phyloP scores from a whole-genome alignment of 2,113 vertebrate species.

The Condylura cristata region DNA sequence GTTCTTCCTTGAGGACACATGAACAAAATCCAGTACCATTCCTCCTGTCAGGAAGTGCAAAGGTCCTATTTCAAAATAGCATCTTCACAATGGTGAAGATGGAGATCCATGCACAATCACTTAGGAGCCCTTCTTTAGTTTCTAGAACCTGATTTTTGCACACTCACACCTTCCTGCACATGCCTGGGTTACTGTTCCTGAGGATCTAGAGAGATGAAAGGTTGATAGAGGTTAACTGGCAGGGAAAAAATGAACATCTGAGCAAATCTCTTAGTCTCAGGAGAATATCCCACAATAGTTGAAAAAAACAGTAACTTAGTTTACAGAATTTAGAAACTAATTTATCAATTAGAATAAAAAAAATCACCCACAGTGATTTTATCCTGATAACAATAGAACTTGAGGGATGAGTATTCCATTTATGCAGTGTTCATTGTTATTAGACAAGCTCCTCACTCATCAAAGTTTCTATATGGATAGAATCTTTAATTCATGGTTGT shows the following conservation, averaged over 20 bases:
- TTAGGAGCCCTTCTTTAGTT: background rate
- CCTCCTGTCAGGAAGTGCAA: background rate
- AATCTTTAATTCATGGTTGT: slow-evolving; percentile 23
- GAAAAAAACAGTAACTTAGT: slow-evolving; percentile 26
- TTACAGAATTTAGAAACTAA: background rate
- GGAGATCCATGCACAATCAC: background rate
- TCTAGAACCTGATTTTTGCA: background rate
- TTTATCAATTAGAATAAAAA: slow-evolving; percentile 50
- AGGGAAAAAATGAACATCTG: slow-evolving; percentile 40
- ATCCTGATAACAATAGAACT: slow-evolving; percentile 11
- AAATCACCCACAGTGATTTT: slow-evolving; percentile 18
- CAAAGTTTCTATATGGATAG: background rate
- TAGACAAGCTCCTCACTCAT: slow-evolving; percentile 15
- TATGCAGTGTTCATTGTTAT: slow-evolving; percentile 26
- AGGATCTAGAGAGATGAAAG: slow-evolving; percentile 8
- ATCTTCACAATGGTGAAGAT: background rate
- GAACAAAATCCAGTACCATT: background rate
- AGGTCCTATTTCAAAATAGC: background rate
- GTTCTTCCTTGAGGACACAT: background rate
- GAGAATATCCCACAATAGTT: background rate
- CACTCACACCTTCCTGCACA: background rate
- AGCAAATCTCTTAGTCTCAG: slow-evolving; percentile 34
- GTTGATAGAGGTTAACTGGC: slow-evolving; percentile 47
- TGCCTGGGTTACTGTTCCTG: background rate
- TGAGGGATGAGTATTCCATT: slow-evolving; percentile 27